A percentile compares a stretch with the other conserved stretches of the same genome.
Conservation (phyloP, 2,888 invertebrate genomes). For the Dryococelus australis region DNA sequence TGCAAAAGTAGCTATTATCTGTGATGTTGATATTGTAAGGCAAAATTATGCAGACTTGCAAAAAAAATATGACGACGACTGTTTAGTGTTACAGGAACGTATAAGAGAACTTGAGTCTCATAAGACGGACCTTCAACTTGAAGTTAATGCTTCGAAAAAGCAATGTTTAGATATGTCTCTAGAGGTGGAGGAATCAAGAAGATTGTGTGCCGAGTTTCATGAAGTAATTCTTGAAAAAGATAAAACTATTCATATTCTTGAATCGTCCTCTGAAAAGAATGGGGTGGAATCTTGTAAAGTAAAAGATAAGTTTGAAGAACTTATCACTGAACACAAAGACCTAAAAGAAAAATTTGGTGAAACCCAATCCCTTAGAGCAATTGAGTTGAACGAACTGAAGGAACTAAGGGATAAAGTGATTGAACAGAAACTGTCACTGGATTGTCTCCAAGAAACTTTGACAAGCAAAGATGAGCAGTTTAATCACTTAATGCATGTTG, state of each 20-base stretch:
- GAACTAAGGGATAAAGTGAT: background rate
- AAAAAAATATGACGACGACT: background rate
- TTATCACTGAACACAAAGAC: background rate
- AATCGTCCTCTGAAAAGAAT: background rate
- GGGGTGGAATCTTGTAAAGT: conserved; percentile 29
- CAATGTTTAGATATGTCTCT: background rate
- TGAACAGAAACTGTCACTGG: background rate
- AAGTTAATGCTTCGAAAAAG: background rate
- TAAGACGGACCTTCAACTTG: background rate
- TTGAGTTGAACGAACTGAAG: background rate
- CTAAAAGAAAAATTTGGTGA: background rate
- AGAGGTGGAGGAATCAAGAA: too few relatives aligned
- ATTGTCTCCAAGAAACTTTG: background rate
- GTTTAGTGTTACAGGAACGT: background rate
- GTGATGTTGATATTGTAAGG: conserved; percentile 51
- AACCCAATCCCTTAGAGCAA: background rate
- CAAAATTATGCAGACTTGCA: conserved; percentile 47
- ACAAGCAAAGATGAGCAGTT: conserved; percentile 54
- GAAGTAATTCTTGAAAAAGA: background rate
- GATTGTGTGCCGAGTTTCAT: background rate
- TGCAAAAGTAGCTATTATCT: conserved; percentile 51
- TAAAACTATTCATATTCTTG: too few relatives aligned
- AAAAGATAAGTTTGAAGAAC: conserved; percentile 17
- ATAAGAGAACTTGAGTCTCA: background rate
- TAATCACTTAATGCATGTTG: conserved; percentile 55